A percentile compares a stretch with the other conserved stretches of the same genome.
These are phyloP conservation scores for Eutolmus rufibarbis DNA, from an alignment of 2,888 invertebrate genomes.

Conservation along the genomic window DNA sequence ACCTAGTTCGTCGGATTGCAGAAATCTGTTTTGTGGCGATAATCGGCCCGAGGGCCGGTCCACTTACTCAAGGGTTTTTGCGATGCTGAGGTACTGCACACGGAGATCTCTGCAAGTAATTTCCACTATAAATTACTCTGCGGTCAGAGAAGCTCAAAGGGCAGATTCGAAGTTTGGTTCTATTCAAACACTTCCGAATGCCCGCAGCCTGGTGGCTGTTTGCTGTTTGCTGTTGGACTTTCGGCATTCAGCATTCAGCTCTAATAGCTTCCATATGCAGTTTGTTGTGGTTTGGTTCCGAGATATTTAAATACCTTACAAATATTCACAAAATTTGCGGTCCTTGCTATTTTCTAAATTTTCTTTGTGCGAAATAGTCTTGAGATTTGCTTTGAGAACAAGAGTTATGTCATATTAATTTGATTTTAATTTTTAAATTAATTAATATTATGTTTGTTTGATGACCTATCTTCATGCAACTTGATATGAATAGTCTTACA, in stretches of 20 bases:
- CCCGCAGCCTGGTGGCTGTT: neutral
- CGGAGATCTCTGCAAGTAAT: neutral
- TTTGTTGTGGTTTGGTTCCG: neutral
- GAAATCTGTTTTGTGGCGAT: slow-evolving; percentile 7
- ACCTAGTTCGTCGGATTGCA: neutral
- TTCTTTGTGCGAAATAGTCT: neutral
- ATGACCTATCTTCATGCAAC: no score
- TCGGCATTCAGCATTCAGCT: neutral
- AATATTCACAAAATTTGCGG: neutral
- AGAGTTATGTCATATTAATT: no score
- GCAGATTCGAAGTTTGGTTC: neutral
- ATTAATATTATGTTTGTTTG: no score
- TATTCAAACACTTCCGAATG: neutral
- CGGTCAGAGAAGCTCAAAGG: neutral
- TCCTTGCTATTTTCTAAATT: neutral
- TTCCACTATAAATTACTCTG: neutral
- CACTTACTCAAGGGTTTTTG: neutral
- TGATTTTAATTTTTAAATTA: no score
- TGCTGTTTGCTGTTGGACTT: neutral
- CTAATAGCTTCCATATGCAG: neutral
- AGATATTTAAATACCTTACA: neutral
- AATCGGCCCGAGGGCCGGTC: neutral
- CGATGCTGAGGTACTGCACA: neutral
- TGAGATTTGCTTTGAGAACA: no score
- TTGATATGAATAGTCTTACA: no score